These are phyloP conservation scores for Drosophila nikananu DNA, from an alignment of 1,140 invertebrate genomes.

Conservation along the genomic window DNA sequence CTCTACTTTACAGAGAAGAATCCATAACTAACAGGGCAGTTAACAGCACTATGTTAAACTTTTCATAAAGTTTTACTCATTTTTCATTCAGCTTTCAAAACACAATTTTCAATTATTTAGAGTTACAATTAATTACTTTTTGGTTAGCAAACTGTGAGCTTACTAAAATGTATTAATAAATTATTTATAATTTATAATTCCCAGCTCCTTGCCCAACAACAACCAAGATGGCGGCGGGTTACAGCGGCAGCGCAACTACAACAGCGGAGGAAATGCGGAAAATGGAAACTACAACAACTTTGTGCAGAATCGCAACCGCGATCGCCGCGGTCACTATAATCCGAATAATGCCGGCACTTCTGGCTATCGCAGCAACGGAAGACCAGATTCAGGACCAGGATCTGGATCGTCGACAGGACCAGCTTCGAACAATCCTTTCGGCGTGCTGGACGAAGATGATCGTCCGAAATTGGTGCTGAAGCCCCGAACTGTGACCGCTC, in stretches of 20 bases:
- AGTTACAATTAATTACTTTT: too few species aligned
- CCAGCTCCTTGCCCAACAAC: slow-evolving; percentile 27
- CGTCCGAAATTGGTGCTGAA: slow-evolving; percentile 92
- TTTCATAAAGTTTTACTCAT: too few species aligned
- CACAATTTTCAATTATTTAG: too few species aligned
- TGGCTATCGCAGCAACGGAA: slow-evolving; percentile 7
- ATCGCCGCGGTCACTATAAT: slow-evolving; percentile 73
- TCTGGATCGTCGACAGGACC: slow-evolving; percentile 2
- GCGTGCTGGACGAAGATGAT: slow-evolving; percentile 87
- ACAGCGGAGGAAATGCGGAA: slow-evolving; percentile 5
- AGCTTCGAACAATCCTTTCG: slow-evolving; percentile 2
- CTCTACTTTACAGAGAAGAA: too few species aligned
- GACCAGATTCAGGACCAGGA: not conserved
- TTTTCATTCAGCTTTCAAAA: too few species aligned
- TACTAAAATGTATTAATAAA: not conserved
- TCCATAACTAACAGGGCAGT: too few species aligned
- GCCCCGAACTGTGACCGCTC: slow-evolving; percentile 92
- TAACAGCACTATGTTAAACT: not conserved
- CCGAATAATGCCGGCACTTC: slow-evolving; percentile 40
- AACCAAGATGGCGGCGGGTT: slow-evolving; percentile 9
- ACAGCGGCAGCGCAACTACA: slow-evolving; percentile 5
- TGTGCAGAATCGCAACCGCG: slow-evolving; percentile 77
- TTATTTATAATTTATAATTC: not conserved
- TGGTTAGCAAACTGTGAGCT: too few species aligned
- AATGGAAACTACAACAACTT: slow-evolving; percentile 57